Evolutionary conservation across 2,888 invertebrate species (phyloP).

Genomic region (Phlogophora meticulosa): DNA sequence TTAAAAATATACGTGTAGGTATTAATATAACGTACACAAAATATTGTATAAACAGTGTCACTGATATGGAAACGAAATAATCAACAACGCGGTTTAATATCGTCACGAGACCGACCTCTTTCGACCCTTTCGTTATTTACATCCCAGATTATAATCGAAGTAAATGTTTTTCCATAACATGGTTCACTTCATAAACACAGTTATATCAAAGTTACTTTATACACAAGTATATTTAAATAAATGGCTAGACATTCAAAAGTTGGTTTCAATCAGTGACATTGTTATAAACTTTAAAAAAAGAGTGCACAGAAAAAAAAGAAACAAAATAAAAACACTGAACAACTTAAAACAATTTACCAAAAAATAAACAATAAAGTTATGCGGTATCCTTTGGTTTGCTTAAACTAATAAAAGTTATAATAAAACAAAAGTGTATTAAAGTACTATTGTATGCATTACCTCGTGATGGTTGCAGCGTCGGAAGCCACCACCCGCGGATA

Average conservation of each 20-base stretch:
- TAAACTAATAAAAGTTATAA: conserved; percentile 57
- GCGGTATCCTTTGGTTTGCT: conserved; percentile 27
- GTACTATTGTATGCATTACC: conserved; percentile 72
- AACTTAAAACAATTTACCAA: conserved; percentile 13
- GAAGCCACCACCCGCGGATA: conserved; percentile 74
- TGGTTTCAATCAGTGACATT: conserved; percentile 5
- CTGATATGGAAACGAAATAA: conserved; percentile 55
- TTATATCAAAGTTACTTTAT: conserved; percentile 8
- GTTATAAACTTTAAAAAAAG: conserved; percentile 34
- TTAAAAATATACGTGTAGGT: conserved; percentile 10
- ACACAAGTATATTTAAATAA: not conserved
- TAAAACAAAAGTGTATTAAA: conserved; percentile 62
- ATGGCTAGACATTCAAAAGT: conserved; percentile 9
- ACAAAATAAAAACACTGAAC: conserved; percentile 38
- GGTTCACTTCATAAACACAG: conserved; percentile 36
- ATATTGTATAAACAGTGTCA: conserved; percentile 39
- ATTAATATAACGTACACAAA: conserved; percentile 4
- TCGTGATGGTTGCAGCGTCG: conserved; percentile 72
- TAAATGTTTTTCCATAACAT: conserved; percentile 38
- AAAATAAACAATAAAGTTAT: conserved; percentile 41
- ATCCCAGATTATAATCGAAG: conserved; percentile 47
- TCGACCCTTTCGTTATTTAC: conserved; percentile 61
- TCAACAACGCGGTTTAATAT: conserved; percentile 56
- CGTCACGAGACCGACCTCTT: conserved; percentile 61
- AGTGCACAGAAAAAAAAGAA: conserved; percentile 19